A percentile compares a stretch with the other conserved stretches of the same genome.
phyloP scores from a whole-genome alignment of 1,140 invertebrate species.

The Meteorus sp. region DNA sequence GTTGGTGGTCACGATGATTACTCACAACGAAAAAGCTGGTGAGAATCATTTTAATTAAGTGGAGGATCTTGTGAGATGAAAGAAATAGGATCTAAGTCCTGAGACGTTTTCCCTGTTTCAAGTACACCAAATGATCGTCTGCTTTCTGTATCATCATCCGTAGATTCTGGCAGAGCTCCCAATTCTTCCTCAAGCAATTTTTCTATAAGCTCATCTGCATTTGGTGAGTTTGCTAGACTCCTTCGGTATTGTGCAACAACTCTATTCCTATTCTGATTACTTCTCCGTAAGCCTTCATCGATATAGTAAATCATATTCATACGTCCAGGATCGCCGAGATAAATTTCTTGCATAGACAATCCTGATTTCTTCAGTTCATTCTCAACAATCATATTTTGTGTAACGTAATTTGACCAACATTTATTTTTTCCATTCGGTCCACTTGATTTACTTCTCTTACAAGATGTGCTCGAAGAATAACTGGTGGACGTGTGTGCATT shows the following conservation, averaged over 20 bases:
- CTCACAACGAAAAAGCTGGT: no score
- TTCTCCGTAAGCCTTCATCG: not conserved
- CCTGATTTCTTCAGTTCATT: slow-evolving; percentile 14
- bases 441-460: not conserved
- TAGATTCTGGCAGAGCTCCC: no score
- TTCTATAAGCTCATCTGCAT: not conserved
- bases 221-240: no score
- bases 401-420: slow-evolving; percentile 13
- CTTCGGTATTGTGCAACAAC: slow-evolving; percentile 11
- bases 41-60: no score
- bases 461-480: slow-evolving; percentile 5
- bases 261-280: not conserved
- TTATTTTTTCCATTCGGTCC: not conserved
- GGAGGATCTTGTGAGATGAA: no score
- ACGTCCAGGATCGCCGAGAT: slow-evolving; percentile 16
- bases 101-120: no score
- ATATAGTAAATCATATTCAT: slow-evolving; percentile 20
- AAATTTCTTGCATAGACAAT: slow-evolving; percentile 12
- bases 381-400: slow-evolving; percentile 15
- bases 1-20: no score
- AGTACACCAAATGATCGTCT: no score
- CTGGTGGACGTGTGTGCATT: slow-evolving; percentile 1
- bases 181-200: not conserved
- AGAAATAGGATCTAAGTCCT: no score
- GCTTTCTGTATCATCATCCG: no score